Base-by-base conservation (phyloP, 2,888 invertebrate species). In the Pardosa pseudoannulata region DNA sequence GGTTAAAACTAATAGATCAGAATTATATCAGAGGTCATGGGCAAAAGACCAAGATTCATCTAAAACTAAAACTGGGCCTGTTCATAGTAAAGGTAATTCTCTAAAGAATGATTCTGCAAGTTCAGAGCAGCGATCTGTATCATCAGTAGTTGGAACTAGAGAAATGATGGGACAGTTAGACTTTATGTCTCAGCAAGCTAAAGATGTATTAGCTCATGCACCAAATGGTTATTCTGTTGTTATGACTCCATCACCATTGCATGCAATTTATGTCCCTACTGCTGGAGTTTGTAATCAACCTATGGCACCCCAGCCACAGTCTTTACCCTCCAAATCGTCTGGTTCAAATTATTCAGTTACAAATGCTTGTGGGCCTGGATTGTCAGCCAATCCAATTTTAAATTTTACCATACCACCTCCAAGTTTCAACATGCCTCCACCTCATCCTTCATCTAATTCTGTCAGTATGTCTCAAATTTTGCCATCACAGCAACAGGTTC, bases 201-300 rank as follows among this genome's bases (percentile, higher is more conserved):
- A 87, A 41, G 87, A 87, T 80, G 87, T 87, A 16, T 71, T 87
- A 29, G 87, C 87, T 31, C 87, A 87, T 87, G 87, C 87, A 41
- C 87, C 87, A 23, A 87, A 87, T 75, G 87, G 87, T 2, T 87
- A 87, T 67, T 87, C 87, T 32, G 87, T 87, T 73, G 87, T 87
- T 6, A 75, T 87, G 76, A 87, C 87, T 41, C 87, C 87, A 27
- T 87, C 87, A 32, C 81, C 87, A n/a, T 72, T 87, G 39, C 87
- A 87, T 87, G 76, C 87, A 41, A 81, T 78, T 68, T 87, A 81
- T 78, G 81, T 82, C 32, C 74, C 87, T 39, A 65, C 81, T 73
- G 73, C 81, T 50, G 87, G 87, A 46, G 73, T 82, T 13, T 82
- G 82, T 28, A 78, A 62, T 50, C 87, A 81, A 67, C 71, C 88